Conservation (phyloP, 1,140 invertebrate species). For the Gonatopus flavifemur region DNA sequence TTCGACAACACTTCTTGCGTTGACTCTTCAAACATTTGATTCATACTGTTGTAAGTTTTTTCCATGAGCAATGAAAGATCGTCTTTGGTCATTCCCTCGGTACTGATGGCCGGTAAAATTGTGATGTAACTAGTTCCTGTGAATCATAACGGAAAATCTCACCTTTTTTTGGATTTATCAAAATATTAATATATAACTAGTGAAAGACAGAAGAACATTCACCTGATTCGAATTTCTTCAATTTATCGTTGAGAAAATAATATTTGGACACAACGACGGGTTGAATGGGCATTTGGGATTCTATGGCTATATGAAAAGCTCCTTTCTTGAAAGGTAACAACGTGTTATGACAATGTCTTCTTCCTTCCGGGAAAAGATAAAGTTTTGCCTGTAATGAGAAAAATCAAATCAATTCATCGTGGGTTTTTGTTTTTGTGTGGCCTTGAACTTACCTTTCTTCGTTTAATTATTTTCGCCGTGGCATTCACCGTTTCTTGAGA, state of each 20-base stretch:
- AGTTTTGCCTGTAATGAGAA: constrained; percentile 63
- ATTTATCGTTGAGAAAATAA: constrained; percentile 75
- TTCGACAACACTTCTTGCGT: constrained; percentile 56
- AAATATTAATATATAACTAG: not conserved
- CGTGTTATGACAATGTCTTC: constrained; percentile 66
- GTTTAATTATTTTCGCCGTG: constrained; percentile 68
- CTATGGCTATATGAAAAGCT: constrained; percentile 88
- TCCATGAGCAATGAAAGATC: constrained; percentile 69
- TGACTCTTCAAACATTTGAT: constrained; percentile 62
- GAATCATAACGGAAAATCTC: not conserved
- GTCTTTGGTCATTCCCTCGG: constrained; percentile 64
- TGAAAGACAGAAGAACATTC: constrained; percentile 27
- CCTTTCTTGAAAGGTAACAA: constrained; percentile 88
- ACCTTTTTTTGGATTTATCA: not conserved
- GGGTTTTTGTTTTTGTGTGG: not conserved
- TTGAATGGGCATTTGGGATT: constrained; percentile 80
- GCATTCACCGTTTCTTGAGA: constrained; percentile 73
- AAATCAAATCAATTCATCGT: not conserved
- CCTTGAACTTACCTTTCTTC: constrained; percentile 60
- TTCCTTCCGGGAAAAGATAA: constrained; percentile 80
- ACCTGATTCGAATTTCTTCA: constrained; percentile 76
- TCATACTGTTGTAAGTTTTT: constrained; percentile 66
- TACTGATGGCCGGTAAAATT: constrained; percentile 71
- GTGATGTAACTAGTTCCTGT: constrained; percentile 68
- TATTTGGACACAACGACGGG: constrained; percentile 90